A percentile compares a stretch with the other conserved stretches of the same genome.
These are phyloP conservation scores for Ceratotherium simum DNA, from an alignment of 2,113 vertebrate species.

Conservation along the genomic window DNA sequence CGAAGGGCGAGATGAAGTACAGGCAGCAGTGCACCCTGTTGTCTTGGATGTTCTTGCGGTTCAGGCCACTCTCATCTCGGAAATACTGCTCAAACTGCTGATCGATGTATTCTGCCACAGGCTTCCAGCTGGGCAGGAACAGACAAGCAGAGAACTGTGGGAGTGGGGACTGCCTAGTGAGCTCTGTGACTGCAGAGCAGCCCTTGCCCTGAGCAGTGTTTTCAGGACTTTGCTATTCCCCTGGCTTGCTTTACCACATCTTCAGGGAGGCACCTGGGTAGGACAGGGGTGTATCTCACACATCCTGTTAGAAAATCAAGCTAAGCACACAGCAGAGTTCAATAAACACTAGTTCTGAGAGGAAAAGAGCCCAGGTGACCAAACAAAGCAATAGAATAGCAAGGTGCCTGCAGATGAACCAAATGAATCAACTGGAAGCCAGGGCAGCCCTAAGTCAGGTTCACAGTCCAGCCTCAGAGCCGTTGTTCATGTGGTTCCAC, in stretches of 20 bases:
- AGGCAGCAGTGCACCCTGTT: conserved; percentile 99
- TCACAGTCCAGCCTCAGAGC: background rate
- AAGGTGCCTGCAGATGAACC: background rate
- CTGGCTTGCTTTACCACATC: background rate
- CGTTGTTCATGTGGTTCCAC: background rate
- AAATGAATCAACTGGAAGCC: background rate
- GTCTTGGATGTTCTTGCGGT: conserved; percentile 99
- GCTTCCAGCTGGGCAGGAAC: conserved; percentile 93
- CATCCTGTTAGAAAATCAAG: conserved; percentile 31
- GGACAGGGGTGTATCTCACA: background rate
- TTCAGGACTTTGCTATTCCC: background rate
- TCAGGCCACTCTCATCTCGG: conserved; percentile 98
- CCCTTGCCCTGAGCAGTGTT: background rate
- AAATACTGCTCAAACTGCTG: conserved; percentile 99
- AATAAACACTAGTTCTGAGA: background rate
- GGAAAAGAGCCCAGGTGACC: background rate
- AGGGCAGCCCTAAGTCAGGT: background rate
- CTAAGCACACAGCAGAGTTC: background rate
- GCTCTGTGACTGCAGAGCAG: background rate
- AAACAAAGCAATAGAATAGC: background rate
- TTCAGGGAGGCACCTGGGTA: background rate
- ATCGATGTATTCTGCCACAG: conserved; percentile 97
- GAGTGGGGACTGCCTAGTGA: conserved; percentile 19
- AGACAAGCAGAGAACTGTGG: conserved; percentile 70
- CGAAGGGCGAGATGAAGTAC: conserved; percentile 98